Percentiles rank a stretch among this genome's conserved stretches.
Evolutionary conservation across 2,888 invertebrate genomes (phyloP).

Genomic region (Neoascia interrupta): DNA sequence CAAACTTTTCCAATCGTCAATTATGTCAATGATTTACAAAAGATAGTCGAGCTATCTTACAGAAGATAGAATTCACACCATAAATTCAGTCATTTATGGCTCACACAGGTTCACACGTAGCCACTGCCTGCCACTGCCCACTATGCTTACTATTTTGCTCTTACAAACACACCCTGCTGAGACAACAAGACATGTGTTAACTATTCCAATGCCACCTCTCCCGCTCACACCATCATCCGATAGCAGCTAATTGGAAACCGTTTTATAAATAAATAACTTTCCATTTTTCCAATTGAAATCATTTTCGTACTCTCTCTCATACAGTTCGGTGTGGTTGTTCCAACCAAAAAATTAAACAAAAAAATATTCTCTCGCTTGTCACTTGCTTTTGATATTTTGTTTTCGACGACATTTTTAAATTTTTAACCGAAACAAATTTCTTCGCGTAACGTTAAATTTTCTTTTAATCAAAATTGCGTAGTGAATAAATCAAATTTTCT

Average conservation of each 20-base stretch:
- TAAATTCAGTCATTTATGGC: no score
- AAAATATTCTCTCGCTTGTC: slow-evolving; percentile 9
- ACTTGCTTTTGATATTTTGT: slow-evolving; percentile 7
- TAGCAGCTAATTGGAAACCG: slow-evolving; percentile 41
- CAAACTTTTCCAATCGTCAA: no score
- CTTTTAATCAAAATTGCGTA: slow-evolving; percentile 35
- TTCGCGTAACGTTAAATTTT: slow-evolving; percentile 13
- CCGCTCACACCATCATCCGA: slow-evolving; percentile 3
- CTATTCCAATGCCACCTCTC: neutral
- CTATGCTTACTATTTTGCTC: no score
- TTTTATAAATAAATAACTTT: slow-evolving; percentile 68
- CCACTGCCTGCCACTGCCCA: no score
- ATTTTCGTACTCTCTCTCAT: slow-evolving; percentile 36
- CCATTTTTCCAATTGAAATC: slow-evolving; percentile 59
- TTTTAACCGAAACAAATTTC: slow-evolving; percentile 28
- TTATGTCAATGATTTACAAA: no score
- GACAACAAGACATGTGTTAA: neutral
- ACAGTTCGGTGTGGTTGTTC: slow-evolving; percentile 21
- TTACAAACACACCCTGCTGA: no score
- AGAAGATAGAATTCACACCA: no score
- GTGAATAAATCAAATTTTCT: slow-evolving; percentile 30
- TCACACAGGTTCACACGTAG: no score
- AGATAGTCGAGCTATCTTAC: no score
- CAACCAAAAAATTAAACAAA: neutral
- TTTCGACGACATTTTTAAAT: slow-evolving; percentile 19